Conservation (phyloP, 2,113 vertebrate genomes). For the Pteronura brasiliensis region DNA sequence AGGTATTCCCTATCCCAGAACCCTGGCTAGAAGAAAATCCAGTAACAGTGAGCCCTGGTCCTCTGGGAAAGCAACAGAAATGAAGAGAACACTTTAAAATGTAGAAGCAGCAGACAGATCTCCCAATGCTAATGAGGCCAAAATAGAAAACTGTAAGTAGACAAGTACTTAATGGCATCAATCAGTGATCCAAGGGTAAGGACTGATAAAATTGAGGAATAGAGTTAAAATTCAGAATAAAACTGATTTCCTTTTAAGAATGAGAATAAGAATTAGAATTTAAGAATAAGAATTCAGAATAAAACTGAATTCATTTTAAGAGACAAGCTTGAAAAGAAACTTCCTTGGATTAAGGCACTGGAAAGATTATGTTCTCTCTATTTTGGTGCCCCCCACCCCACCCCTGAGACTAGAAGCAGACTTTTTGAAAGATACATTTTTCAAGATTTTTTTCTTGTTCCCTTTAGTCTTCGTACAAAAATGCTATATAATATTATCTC, state of each 20-base stretch:
- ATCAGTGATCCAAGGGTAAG: neutral
- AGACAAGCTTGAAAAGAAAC: neutral
- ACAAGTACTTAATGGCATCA: neutral
- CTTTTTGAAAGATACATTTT: neutral
- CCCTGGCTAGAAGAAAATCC: neutral
- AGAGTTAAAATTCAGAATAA: slow-evolving; percentile 7
- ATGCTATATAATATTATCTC: neutral
- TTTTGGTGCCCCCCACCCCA: neutral
- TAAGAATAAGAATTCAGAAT: neutral
- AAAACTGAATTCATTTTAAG: neutral
- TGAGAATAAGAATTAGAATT: neutral
- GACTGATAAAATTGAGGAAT: neutral
- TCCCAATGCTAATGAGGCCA: neutral
- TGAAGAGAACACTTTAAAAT: neutral
- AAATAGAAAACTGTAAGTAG: neutral
- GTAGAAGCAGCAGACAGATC: neutral
- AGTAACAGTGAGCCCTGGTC: neutral
- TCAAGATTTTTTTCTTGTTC: neutral
- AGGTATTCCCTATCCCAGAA: neutral
- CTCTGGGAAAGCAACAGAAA: neutral
- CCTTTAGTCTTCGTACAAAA: neutral
- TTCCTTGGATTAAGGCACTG: neutral
- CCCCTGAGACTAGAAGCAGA: neutral
- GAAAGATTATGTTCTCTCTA: neutral
- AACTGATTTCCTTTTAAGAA: neutral